Conservation (phyloP, 1,140 invertebrate species). For the Drosophila repletoides region DNA sequence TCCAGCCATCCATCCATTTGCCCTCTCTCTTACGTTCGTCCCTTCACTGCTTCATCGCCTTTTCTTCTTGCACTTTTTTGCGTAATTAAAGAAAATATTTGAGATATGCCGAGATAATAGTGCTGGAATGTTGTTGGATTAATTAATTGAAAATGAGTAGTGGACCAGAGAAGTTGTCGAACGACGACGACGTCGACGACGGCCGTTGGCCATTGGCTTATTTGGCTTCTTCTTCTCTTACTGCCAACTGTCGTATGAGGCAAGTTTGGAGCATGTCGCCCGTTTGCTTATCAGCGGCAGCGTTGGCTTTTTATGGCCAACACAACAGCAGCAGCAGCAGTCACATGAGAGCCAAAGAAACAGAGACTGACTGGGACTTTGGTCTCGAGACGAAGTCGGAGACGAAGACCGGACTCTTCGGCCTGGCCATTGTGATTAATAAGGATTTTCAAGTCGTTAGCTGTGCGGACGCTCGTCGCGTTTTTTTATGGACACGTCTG, state of each 20-base stretch:
- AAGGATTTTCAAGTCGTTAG: slow-evolving; percentile 81
- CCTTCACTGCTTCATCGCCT: neutral
- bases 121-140: slow-evolving; percentile 79
- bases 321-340: slow-evolving; percentile 36
- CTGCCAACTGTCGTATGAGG: neutral
- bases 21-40: too few species aligned
- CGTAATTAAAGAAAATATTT: slow-evolving; percentile 81
- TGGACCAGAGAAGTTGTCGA: slow-evolving; percentile 41
- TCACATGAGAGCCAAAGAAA: slow-evolving; percentile 29
- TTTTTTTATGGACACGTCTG: slow-evolving; percentile 52
- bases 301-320: slow-evolving; percentile 77
- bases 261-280: slow-evolving; percentile 65
- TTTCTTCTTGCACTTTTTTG: slow-evolving; percentile 28
- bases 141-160: slow-evolving; percentile 81
- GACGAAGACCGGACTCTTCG: slow-evolving; percentile 12
- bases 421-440: slow-evolving; percentile 70
- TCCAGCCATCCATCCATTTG: slow-evolving; percentile 6
- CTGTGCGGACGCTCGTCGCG: slow-evolving; percentile 35
- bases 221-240: slow-evolving; percentile 33
- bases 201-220: slow-evolving; percentile 55
- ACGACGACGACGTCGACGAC: slow-evolving; percentile 14
- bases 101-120: slow-evolving; percentile 80
- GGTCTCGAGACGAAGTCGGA: too few species aligned
- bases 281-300: slow-evolving; percentile 75
- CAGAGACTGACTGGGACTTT: slow-evolving; percentile 5